A percentile compares a stretch with the other conserved stretches of the same genome.
Conservation (phyloP, 1,140 invertebrate species). For the Daktulosphaira vitifoliae region DNA sequence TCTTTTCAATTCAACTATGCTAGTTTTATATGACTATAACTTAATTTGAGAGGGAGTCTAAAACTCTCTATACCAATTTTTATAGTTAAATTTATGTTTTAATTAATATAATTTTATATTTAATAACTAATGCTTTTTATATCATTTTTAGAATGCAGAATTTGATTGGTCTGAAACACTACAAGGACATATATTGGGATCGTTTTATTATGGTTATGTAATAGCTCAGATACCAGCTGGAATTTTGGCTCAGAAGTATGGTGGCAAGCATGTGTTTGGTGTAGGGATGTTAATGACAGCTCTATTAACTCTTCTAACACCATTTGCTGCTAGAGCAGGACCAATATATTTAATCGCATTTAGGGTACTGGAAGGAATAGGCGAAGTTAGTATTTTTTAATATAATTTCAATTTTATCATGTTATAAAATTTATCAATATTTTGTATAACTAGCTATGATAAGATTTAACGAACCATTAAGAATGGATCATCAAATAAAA, state of each 20-base stretch:
- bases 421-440: too few relatives aligned
- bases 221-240: conserved; percentile 55
- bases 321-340: conserved; percentile 41
- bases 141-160: conserved; percentile 41
- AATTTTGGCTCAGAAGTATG: conserved; percentile 50
- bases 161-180: conserved; percentile 57
- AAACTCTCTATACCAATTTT: too few relatives aligned
- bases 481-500: not conserved
- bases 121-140: too few relatives aligned
- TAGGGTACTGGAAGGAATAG: conserved; percentile 50
- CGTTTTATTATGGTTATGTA: conserved; percentile 56
- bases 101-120: too few relatives aligned
- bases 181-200: conserved; percentile 51
- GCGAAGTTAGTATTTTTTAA: conserved; percentile 46
- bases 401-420: too few relatives aligned
- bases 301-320: conserved; percentile 45
- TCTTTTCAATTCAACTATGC: too few relatives aligned
- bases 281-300: conserved; percentile 47
- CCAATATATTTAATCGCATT: conserved; percentile 44
- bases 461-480: too few relatives aligned
- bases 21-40: too few relatives aligned
- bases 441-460: too few relatives aligned
- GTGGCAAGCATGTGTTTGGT: conserved; percentile 49
- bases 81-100: too few relatives aligned
- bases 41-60: too few relatives aligned